These are phyloP conservation scores for Dolomedes plantarius DNA, from an alignment of 2,888 invertebrate species.

Conservation along the genomic window DNA sequence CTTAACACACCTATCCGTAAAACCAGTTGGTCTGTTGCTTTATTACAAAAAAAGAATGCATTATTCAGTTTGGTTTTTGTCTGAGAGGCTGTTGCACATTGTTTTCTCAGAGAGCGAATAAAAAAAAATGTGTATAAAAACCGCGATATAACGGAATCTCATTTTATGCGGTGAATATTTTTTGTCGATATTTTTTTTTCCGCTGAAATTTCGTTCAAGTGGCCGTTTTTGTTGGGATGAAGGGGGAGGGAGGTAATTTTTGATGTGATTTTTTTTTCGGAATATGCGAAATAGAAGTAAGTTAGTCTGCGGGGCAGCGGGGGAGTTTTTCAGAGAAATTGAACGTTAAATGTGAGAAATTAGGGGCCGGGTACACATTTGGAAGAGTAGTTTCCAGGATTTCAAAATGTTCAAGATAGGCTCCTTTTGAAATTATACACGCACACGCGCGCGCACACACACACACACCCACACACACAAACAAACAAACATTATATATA, in stretches of 20 bases:
- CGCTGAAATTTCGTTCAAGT: background rate
- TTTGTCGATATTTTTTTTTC: background rate
- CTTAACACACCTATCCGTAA: conserved; percentile 3
- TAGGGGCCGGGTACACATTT: background rate
- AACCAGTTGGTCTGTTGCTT: conserved; percentile 14
- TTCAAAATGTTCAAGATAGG: too few relatives aligned
- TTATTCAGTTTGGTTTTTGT: conserved; percentile 7
- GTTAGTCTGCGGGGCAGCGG: background rate
- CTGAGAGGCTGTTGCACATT: background rate
- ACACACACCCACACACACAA: too few relatives aligned
- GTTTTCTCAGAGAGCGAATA: background rate
- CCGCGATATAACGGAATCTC: background rate
- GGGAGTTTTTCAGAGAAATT: background rate
- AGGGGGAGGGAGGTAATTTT: conserved; percentile 28
- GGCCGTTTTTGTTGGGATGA: background rate
- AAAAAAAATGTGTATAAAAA: background rate
- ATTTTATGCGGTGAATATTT: background rate
- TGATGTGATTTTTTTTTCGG: conserved; percentile 30
- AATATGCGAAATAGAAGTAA: conserved; percentile 38
- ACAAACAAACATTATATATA: too few relatives aligned
- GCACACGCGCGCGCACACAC: too few relatives aligned
- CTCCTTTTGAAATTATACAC: too few relatives aligned
- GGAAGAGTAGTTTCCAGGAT: too few relatives aligned
- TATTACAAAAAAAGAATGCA: background rate
- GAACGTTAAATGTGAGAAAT: conserved; percentile 9